Conservation (phyloP, 2,888 invertebrate genomes). For the Ichneumoninae sp. region DNA sequence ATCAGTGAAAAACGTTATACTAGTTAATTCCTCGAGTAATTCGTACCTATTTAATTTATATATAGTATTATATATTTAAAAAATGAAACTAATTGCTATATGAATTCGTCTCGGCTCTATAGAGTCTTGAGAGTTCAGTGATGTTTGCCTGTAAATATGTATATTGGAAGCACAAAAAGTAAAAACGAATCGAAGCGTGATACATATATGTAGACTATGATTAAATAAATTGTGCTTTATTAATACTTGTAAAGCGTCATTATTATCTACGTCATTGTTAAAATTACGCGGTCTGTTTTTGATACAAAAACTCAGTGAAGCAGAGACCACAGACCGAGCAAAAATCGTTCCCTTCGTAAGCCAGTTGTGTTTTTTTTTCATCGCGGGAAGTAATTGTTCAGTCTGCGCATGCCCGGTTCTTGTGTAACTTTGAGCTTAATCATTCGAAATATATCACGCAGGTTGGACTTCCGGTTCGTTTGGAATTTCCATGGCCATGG, state of each 20-base stretch:
- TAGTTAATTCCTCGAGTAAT: constrained; percentile 21
- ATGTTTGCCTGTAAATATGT: constrained; percentile 80
- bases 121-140: constrained; percentile 61
- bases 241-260: constrained; percentile 57
- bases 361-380: neutral
- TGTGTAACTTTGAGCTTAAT: constrained; percentile 4
- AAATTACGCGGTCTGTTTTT: neutral
- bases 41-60: constrained; percentile 55
- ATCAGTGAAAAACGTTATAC: constrained; percentile 16
- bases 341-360: neutral
- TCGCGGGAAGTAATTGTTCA: too few species aligned
- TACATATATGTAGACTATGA: constrained; percentile 76
- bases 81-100: constrained; percentile 48
- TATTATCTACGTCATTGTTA: neutral
- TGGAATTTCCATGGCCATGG: constrained; percentile 76
- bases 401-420: neutral
- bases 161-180: constrained; percentile 75
- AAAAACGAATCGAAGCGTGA: constrained; percentile 72
- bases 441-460: constrained; percentile 13
- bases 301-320: constrained; percentile 1
- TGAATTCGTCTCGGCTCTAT: constrained; percentile 61
- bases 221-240: constrained; percentile 82
- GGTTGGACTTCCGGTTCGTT: constrained; percentile 57
- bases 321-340: neutral
- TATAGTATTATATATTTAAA: constrained; percentile 11